Conservation (phyloP, 2,797 vertebrate species). For the Sebastes oblongus region DNA sequence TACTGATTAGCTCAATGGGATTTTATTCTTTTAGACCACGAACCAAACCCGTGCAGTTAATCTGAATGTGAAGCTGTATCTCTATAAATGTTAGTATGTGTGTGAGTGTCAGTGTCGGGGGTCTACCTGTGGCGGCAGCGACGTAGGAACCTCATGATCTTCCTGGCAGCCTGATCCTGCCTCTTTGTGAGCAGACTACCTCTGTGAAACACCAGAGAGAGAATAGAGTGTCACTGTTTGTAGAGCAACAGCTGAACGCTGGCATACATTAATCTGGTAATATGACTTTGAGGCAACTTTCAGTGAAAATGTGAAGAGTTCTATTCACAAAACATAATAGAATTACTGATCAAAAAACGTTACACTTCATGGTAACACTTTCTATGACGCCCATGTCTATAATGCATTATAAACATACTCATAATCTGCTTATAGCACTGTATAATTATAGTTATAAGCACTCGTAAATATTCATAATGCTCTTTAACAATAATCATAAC, state of each 20-base stretch:
- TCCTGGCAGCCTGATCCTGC: conserved; percentile 99
- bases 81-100: background rate
- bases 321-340: background rate
- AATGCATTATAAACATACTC: too few relatives aligned
- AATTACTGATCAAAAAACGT: background rate
- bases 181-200: conserved; percentile 98
- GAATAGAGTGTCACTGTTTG: background rate
- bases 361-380: too few relatives aligned
- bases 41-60: conserved; percentile 2
- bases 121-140: conserved; percentile 98
- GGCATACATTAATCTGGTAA: background rate
- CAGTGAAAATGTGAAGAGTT: background rate
- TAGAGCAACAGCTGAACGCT: background rate
- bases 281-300: background rate
- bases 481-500: too few relatives aligned
- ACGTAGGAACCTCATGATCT: conserved; percentile 99
- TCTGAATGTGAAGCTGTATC: conserved; percentile 3
- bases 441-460: too few relatives aligned
- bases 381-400: too few relatives aligned
- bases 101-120: conserved; percentile 18
- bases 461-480: too few relatives aligned
- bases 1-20: conserved; percentile 40
- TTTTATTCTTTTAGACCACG: background rate
- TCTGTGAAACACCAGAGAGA: conserved; percentile 79
- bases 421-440: too few relatives aligned